A percentile compares a stretch with the other conserved stretches of the same genome.
Evolutionary conservation across 1,140 invertebrate species (phyloP).

Genomic region (Brachionus plicatilis): DNA sequence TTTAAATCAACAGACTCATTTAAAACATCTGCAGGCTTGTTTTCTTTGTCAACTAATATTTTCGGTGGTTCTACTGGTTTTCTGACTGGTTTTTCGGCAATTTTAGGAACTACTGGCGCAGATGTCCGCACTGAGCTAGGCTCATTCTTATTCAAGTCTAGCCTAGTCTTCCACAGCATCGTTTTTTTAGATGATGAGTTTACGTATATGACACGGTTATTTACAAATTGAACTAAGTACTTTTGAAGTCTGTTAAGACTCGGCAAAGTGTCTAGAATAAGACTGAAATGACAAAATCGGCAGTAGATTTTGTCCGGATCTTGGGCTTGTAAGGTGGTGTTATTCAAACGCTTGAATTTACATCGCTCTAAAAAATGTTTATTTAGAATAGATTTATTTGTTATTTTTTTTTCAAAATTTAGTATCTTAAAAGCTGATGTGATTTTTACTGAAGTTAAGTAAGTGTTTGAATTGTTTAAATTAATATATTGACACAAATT

Average conservation of each 20-base stretch:
- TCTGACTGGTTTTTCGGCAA: neutral
- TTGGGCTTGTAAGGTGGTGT: neutral
- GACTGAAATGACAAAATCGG: constrained; percentile 27
- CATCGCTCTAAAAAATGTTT: neutral
- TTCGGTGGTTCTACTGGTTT: neutral
- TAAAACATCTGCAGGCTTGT: neutral
- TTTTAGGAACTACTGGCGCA: neutral
- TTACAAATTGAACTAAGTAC: constrained; percentile 33
- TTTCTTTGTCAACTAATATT: neutral
- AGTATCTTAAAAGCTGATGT: too few relatives aligned
- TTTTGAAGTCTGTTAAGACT: constrained; percentile 23
- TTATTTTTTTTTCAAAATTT: too few relatives aligned
- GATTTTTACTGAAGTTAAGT: too few relatives aligned
- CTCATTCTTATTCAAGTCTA: neutral
- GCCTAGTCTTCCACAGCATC: constrained; percentile 21
- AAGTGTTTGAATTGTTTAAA: too few relatives aligned
- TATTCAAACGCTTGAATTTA: constrained; percentile 3
- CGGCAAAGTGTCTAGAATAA: constrained; percentile 23
- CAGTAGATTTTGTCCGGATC: constrained; percentile 12
- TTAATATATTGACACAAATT: too few relatives aligned
- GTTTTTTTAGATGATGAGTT: constrained; percentile 35
- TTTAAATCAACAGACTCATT: neutral
- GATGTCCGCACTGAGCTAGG: neutral
- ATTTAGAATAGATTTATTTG: neutral
- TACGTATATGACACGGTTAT: constrained; percentile 40